Base-by-base conservation (phyloP, 2,888 invertebrate species). In the Leucophora obtusa region DNA sequence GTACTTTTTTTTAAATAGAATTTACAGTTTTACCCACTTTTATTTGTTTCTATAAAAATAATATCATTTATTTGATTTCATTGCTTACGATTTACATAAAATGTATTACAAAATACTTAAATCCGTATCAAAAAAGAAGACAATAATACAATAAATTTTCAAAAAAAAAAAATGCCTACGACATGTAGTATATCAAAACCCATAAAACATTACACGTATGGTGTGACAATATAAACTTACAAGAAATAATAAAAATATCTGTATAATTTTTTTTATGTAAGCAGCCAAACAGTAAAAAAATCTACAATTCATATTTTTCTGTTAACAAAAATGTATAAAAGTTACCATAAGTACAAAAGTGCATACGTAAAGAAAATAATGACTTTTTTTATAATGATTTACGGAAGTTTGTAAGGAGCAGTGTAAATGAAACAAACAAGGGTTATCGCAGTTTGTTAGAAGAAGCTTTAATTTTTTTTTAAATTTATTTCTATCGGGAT, bases 341-440 rank as follows among this genome's bases (percentile, higher is more conserved):
- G 24, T 63, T 17, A 15, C 17, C 28, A 63, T 7, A 33, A n/a
- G n/a, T n/a, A n/a, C n/a, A 14, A 18, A 54, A 54, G 14, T 11
- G 28, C 11, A 58, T 53, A 8, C 18, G 51, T 5, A 47, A 8
- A 50, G n/a, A 51, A 38, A 38, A 38, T 70, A 70, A 70, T 59
- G 59, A 60, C 70, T n/a, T n/a, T n/a, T 58, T 69, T 59, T 70
- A 70, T 59, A 60, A 70, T 53, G 70, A 70, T 70, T 60, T 70
- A 70, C 59, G 6, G 35, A 66, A 35, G 3, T 35, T 35, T 9
- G 8, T 35, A 9, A 35, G 35, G 8, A 35, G 35, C 1, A 5
- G 35, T 35, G 10, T 7, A 24, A 24, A 24, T 5, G 5, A 24
- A 24, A 24, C 2, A 10, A 35, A 35, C 1, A 35, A 10, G 8